Percentiles rank a stretch among this genome's conserved stretches.
Conservation (phyloP, 1,140 invertebrate species). For the Vanessa tameamea region DNA sequence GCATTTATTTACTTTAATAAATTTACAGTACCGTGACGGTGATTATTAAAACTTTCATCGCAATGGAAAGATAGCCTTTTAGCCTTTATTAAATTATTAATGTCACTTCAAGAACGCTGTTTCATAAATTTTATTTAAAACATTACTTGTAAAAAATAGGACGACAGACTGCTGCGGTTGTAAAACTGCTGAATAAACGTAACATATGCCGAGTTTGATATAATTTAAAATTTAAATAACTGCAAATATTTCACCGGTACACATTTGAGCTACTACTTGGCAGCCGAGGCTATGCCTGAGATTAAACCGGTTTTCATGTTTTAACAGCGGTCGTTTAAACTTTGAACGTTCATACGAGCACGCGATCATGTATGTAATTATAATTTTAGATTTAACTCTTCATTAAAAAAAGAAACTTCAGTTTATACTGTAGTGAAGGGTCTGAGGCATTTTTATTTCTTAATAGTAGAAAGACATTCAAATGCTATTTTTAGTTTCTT, state of each 20-base stretch:
- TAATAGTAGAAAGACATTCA: no score
- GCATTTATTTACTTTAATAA: not conserved
- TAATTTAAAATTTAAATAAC: slow-evolving; percentile 25
- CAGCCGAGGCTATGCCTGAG: slow-evolving; percentile 15
- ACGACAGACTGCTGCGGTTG: not conserved
- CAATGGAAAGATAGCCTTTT: no score
- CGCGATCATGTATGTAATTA: slow-evolving; percentile 34
- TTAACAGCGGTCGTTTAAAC: slow-evolving; percentile 34
- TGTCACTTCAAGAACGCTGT: no score
- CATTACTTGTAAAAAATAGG: not conserved
- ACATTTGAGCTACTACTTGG: slow-evolving; percentile 21
- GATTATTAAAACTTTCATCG: no score
- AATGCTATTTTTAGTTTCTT: no score
- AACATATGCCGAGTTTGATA: slow-evolving; percentile 2
- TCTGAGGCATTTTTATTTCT: no score
- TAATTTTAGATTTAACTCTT: slow-evolving; percentile 16
- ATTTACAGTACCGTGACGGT: not conserved
- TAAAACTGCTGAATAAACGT: not conserved
- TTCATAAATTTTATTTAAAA: not conserved
- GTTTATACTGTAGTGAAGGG: no score
- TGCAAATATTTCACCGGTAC: slow-evolving; percentile 20
- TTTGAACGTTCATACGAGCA: slow-evolving; percentile 34
- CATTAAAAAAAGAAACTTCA: no score
- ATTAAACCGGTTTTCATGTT: slow-evolving; percentile 29
- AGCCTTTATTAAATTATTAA: no score